Percentiles rank a stretch among this genome's conserved stretches.
These are phyloP conservation scores for Brevimyrus niger DNA, from an alignment of 2,113 vertebrate genomes.

Conservation along the genomic window DNA sequence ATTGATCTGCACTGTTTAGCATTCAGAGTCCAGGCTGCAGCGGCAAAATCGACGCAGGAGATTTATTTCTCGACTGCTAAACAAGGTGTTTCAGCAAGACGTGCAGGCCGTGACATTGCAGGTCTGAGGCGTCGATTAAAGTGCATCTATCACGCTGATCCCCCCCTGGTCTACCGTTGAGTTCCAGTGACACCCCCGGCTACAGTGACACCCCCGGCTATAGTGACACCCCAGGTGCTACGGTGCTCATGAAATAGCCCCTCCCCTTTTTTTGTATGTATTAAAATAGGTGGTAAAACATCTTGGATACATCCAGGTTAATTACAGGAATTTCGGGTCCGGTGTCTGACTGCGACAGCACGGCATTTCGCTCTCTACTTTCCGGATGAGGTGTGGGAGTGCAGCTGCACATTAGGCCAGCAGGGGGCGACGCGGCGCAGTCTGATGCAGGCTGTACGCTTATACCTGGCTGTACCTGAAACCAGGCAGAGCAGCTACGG, in stretches of 20 bases:
- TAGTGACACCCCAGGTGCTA: background rate
- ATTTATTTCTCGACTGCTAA: conserved; percentile 40
- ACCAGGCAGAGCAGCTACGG: background rate
- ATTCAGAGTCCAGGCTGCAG: conserved; percentile 23
- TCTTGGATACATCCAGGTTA: background rate
- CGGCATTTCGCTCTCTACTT: background rate
- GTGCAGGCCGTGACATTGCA: conserved; percentile 33
- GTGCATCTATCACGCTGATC: conserved; percentile 54
- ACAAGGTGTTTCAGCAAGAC: conserved; percentile 47
- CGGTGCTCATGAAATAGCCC: background rate
- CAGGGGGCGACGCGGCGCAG: background rate
- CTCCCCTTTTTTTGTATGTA: too few species aligned
- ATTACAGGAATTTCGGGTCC: background rate
- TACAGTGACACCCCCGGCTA: too few species aligned
- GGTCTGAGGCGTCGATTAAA: conserved; percentile 54
- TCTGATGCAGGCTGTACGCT: background rate
- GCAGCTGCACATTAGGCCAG: background rate
- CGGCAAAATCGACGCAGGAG: conserved; percentile 38
- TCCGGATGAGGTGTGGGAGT: background rate
- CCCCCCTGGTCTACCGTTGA: background rate
- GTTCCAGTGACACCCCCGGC: background rate
- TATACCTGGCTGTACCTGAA: background rate
- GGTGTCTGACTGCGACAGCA: too few species aligned
- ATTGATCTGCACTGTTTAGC: conserved; percentile 15
- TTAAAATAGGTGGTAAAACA: background rate